phyloP scores from a whole-genome alignment of 2,888 invertebrate species.

The Tipula vernalis region DNA sequence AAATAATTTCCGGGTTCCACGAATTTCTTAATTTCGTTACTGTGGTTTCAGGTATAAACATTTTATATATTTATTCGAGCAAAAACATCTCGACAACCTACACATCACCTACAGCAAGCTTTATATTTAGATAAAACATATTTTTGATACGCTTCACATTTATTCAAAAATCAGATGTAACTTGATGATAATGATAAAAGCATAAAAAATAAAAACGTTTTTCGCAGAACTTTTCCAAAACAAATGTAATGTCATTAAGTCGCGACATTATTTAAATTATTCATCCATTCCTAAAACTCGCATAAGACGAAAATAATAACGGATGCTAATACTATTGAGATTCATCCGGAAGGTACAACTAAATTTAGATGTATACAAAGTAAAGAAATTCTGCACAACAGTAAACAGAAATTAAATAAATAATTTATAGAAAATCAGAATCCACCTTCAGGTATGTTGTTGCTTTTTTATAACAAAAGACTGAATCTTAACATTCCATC shows the following conservation, averaged over 20 bases:
- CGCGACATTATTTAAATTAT: neutral
- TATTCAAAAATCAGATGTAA: neutral
- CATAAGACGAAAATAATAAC: neutral
- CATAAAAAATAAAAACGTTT: neutral
- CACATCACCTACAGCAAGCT: neutral
- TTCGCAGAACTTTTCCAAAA: neutral
- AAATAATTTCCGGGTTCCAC: neutral
- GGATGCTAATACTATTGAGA: neutral
- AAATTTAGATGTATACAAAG: neutral
- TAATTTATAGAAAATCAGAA: neutral
- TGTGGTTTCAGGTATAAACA: too few species aligned
- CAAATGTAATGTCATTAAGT: neutral
- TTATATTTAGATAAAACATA: neutral
- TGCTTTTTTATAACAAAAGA: neutral
- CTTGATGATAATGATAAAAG: neutral
- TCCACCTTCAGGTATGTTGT: neutral
- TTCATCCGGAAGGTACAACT: too few species aligned
- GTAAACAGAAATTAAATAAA: neutral
- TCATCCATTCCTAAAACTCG: neutral
- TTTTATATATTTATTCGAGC: too few species aligned
- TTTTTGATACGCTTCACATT: neutral
- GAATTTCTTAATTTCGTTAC: too few species aligned
- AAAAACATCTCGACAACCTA: neutral
- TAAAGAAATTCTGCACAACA: neutral
- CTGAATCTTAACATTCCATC: neutral